Evolutionary conservation across 2,113 vertebrate genomes (phyloP).

Genomic region (Nesogale talazaci): DNA sequence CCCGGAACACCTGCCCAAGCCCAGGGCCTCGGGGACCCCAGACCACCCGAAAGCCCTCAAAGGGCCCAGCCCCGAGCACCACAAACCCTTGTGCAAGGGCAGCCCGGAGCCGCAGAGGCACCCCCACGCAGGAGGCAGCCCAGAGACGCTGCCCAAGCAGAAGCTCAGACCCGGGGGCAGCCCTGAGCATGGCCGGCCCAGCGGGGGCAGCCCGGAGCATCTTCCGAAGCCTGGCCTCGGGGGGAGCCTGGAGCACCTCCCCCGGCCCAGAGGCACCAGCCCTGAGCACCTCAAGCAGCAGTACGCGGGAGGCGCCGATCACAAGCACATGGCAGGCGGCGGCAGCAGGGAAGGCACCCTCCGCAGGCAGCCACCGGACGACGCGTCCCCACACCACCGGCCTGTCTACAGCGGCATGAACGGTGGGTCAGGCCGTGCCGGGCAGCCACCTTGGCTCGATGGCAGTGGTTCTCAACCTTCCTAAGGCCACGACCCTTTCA

Average conservation of each 20-base stretch:
- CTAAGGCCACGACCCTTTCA: no score
- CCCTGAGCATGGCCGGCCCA: conserved; percentile 88
- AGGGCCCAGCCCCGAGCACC: conserved; percentile 91
- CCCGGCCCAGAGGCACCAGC: conserved; percentile 92
- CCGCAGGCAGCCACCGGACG: conserved; percentile 90
- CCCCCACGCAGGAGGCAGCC: conserved; percentile 85
- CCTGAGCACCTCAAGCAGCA: conserved; percentile 93
- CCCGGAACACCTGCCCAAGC: conserved; percentile 91
- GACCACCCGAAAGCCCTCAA: conserved; percentile 90
- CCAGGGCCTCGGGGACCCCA: conserved; percentile 84
- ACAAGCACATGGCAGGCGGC: conserved; percentile 87
- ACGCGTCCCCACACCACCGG: conserved; percentile 89
- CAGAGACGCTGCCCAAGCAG: conserved; percentile 90
- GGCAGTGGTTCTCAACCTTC: no score
- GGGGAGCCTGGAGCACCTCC: conserved; percentile 92
- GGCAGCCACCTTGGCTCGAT: background rate
- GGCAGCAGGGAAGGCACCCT: conserved; percentile 90
- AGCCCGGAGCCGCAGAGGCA: conserved; percentile 88
- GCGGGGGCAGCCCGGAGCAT: conserved; percentile 87
- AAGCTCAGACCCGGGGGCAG: conserved; percentile 90
- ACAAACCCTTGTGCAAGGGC: conserved; percentile 87
- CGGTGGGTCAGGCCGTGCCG: conserved; percentile 86
- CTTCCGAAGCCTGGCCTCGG: conserved; percentile 88
- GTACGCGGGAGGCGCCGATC: conserved; percentile 88
- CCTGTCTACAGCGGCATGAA: conserved; percentile 94